Percentiles rank a stretch among this genome's conserved stretches.
Conservation (phyloP, 2,888 invertebrate species). For the Cheilosia vernalis region DNA sequence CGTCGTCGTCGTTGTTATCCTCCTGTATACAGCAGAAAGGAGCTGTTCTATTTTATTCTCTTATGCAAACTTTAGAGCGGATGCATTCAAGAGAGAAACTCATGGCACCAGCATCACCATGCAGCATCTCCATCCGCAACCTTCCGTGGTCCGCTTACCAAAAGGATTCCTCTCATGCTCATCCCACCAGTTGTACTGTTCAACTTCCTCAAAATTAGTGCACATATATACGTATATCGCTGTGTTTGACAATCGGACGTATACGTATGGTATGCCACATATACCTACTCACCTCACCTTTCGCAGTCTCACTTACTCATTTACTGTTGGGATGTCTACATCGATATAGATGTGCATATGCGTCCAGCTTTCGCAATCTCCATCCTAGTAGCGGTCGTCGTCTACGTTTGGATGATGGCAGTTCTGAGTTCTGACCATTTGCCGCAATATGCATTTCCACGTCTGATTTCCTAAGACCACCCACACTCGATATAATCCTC, state of each 20-base stretch:
- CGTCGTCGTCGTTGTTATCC: constrained; percentile 31
- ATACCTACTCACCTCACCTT: constrained; percentile 4
- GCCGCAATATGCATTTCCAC: constrained; percentile 71
- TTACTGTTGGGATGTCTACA: constrained; percentile 63
- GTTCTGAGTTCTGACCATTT: constrained; percentile 52
- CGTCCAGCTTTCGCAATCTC: constrained; percentile 42
- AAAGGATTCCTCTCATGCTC: constrained; percentile 61
- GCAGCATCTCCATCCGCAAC: constrained; percentile 42
- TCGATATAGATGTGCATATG: constrained; percentile 30
- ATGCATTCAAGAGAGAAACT: constrained; percentile 72
- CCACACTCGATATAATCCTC: constrained; percentile 72
- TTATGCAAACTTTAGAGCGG: constrained; percentile 69
- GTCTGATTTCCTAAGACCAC: constrained; percentile 73
- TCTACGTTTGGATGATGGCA: constrained; percentile 39
- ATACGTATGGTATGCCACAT: not conserved
- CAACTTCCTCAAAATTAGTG: constrained; percentile 65
- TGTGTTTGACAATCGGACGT: constrained; percentile 67
- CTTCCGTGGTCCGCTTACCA: constrained; percentile 62
- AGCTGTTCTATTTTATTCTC: constrained; percentile 57
- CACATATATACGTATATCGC: constrained; percentile 44
- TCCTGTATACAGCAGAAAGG: constrained; percentile 57
- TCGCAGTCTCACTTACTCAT: constrained; percentile 49
- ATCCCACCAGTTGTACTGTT: constrained; percentile 54
- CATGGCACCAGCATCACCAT: constrained; percentile 69
- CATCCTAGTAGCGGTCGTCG: constrained; percentile 8